These are phyloP conservation scores for Harmothoe impar DNA, from an alignment of 2,888 invertebrate species.

Conservation along the genomic window DNA sequence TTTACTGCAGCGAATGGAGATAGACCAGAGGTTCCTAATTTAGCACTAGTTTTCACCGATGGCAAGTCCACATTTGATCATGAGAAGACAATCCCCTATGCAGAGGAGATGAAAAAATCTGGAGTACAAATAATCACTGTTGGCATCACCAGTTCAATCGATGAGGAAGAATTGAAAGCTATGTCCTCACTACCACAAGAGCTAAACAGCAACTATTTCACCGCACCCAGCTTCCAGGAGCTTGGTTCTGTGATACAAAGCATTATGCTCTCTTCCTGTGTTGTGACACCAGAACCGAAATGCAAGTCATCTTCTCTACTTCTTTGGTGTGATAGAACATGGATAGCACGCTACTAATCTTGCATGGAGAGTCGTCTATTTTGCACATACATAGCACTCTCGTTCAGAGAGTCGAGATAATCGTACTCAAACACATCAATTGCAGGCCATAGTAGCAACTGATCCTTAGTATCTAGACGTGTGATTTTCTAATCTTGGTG, in stretches of 20 bases:
- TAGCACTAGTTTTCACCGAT: conserved; percentile 9
- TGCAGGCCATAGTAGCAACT: too few species aligned
- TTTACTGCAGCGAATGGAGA: background rate
- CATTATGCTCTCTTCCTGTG: background rate
- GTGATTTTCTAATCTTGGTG: too few species aligned
- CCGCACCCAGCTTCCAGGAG: conserved; percentile 10
- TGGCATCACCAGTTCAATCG: conserved; percentile 2
- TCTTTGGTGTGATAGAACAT: too few species aligned
- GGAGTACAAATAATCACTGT: conserved; percentile 4
- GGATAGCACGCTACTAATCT: too few species aligned
- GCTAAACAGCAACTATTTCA: background rate
- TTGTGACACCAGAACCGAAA: background rate
- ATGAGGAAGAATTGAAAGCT: background rate
- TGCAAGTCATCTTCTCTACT: too few species aligned
- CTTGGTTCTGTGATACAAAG: background rate
- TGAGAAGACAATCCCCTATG: conserved; percentile 21
- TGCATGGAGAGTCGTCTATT: too few species aligned
- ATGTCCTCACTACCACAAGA: conserved; percentile 25
- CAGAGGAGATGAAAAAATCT: background rate
- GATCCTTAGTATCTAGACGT: too few species aligned
- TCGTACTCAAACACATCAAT: too few species aligned
- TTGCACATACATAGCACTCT: too few species aligned
- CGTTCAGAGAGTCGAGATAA: too few species aligned
- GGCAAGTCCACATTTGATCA: conserved; percentile 27
- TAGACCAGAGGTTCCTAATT: background rate